A percentile compares a stretch with the other conserved stretches of the same genome.
Conservation (phyloP, 2,888 invertebrate genomes). For the Drosophila histrio region DNA sequence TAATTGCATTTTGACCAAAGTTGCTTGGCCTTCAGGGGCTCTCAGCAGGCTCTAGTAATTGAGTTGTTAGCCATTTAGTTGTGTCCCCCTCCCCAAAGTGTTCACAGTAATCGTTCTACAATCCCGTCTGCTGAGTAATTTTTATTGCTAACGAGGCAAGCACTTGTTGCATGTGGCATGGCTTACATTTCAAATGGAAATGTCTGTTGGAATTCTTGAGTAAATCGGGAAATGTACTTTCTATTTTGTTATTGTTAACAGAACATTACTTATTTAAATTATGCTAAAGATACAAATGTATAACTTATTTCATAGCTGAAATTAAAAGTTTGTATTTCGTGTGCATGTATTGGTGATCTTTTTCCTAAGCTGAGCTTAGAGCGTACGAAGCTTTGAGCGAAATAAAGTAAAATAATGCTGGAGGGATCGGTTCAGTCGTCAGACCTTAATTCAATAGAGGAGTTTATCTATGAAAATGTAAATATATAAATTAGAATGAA, state of each 20-base stretch:
- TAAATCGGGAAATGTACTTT: conserved; percentile 14
- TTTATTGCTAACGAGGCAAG: conserved; percentile 47
- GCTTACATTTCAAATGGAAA: conserved; percentile 7
- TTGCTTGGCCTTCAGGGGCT: conserved; percentile 25
- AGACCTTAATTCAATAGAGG: too few species aligned
- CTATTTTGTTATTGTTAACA: not conserved
- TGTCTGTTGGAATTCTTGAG: not conserved
- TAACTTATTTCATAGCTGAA: not conserved
- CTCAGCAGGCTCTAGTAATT: conserved; percentile 59
- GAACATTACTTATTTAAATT: not conserved
- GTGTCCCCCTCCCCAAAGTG: conserved; percentile 9
- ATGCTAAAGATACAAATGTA: not conserved
- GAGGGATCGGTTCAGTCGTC: too few species aligned
- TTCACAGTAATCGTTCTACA: not conserved
- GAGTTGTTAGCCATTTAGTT: conserved; percentile 57
- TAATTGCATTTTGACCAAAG: conserved; percentile 62
- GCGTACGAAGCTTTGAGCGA: too few species aligned
- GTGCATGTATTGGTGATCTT: not conserved
- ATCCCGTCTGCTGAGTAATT: conserved; percentile 26
- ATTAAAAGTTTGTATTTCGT: not conserved
- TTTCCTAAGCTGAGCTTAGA: too few species aligned
- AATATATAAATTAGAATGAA: too few species aligned
- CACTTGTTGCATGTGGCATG: conserved; percentile 17
- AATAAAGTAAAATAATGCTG: too few species aligned
- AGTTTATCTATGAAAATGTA: too few species aligned